Percentiles rank a stretch among this genome's conserved stretches.
phyloP scores from a whole-genome alignment of 37 sponge, comb jelly and placozoan genomes.

The Corticium candelabrum region DNA sequence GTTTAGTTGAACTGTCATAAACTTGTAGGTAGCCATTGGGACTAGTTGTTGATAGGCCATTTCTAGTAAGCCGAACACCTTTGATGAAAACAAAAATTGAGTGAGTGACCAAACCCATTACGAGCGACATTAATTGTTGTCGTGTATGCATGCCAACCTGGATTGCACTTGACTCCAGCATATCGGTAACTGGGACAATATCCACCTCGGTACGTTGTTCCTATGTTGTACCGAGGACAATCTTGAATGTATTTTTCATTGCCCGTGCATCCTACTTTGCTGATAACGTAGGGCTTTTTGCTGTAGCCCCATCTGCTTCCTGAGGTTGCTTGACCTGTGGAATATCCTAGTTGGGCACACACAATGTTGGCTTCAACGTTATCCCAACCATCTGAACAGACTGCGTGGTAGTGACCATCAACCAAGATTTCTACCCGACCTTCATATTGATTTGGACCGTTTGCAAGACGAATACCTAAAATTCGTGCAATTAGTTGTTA shows the following conservation, averaged over 20 bases:
- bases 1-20: background rate
- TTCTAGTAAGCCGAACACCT: background rate
- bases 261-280: background rate
- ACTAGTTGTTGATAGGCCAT: background rate
- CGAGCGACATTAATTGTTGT: background rate
- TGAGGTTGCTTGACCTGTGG: background rate
- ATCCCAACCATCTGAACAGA: background rate
- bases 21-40: background rate
- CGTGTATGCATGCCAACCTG: too few relatives aligned
- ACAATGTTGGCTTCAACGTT: background rate
- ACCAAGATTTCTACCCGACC: background rate
- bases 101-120: background rate
- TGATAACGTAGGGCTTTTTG: background rate
- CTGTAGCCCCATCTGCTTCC: background rate
- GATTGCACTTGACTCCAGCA: background rate
- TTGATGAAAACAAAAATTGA: background rate
- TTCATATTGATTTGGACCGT: background rate
- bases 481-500: too few relatives aligned
- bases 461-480: background rate
- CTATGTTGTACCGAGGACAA: background rate
- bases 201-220: background rate
- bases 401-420: background rate
- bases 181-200: background rate
- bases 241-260: background rate
- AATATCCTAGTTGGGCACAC: background rate